A percentile compares a stretch with the other conserved stretches of the same genome.
Conservation (phyloP, 2,888 invertebrate species). For the Scaptomyza tumidula region DNA sequence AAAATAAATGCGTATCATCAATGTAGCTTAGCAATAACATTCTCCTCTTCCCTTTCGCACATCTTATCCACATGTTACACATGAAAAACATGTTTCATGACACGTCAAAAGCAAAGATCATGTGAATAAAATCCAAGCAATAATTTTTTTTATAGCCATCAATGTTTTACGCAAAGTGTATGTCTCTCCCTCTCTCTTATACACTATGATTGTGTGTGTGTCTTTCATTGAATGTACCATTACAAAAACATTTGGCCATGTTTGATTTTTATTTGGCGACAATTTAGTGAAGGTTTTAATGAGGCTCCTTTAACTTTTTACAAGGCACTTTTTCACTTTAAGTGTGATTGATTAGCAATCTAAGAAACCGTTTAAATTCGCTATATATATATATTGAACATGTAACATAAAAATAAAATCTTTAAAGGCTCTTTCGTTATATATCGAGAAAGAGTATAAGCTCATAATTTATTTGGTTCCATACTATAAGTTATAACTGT, state of each 20-base stretch:
- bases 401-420: slow-evolving; percentile 17
- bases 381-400: slow-evolving; percentile 10
- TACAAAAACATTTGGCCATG: slow-evolving; percentile 28
- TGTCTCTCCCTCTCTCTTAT: slow-evolving; percentile 33
- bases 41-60: neutral
- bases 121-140: slow-evolving; percentile 55
- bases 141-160: slow-evolving; percentile 68
- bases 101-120: slow-evolving; percentile 62
- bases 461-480: no score
- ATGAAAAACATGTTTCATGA: slow-evolving; percentile 70
- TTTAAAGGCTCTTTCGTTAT: slow-evolving; percentile 1
- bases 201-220: slow-evolving; percentile 9
- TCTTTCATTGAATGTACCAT: slow-evolving; percentile 40
- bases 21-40: slow-evolving; percentile 19
- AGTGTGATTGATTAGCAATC: slow-evolving; percentile 71
- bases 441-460: no score
- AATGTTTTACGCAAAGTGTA: slow-evolving; percentile 64
- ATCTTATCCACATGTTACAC: neutral
- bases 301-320: slow-evolving; percentile 65
- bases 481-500: no score
- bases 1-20: slow-evolving; percentile 56
- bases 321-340: slow-evolving; percentile 64
- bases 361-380: slow-evolving; percentile 12
- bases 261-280: slow-evolving; percentile 63
- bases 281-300: slow-evolving; percentile 65